These are phyloP conservation scores for Neomonachus schauinslandi DNA, from an alignment of 2,113 vertebrate species.

Conservation along the genomic window DNA sequence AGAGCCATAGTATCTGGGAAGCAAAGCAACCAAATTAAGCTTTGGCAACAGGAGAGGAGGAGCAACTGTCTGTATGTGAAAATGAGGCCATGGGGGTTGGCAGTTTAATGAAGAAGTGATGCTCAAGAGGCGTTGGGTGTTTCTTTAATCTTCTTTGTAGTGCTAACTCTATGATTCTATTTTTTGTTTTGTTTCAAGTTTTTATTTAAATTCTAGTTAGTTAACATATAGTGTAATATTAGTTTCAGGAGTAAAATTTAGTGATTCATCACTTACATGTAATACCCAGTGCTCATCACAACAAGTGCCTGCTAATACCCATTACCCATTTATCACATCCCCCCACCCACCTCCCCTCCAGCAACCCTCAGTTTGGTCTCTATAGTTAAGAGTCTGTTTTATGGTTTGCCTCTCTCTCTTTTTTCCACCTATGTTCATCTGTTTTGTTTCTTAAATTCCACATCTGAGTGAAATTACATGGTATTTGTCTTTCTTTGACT, in stretches of 20 bases:
- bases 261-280: no score
- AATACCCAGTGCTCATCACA: no score
- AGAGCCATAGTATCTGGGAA: conserved; percentile 21
- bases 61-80: neutral
- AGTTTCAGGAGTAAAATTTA: no score
- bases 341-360: no score
- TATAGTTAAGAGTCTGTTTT: no score
- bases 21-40: neutral
- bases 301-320: no score
- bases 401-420: neutral
- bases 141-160: conserved; percentile 5
- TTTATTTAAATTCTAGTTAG: neutral
- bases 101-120: neutral
- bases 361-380: no score
- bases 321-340: no score
- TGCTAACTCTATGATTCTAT: neutral
- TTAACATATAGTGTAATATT: neutral
- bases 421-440: neutral
- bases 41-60: neutral
- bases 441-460: neutral
- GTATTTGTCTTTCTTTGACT: neutral
- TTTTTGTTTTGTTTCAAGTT: neutral
- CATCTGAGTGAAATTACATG: neutral
- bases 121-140: neutral
- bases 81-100: neutral